phyloP scores from a whole-genome alignment of 2,888 invertebrate genomes.

The Pristionchus fissidentatus region DNA sequence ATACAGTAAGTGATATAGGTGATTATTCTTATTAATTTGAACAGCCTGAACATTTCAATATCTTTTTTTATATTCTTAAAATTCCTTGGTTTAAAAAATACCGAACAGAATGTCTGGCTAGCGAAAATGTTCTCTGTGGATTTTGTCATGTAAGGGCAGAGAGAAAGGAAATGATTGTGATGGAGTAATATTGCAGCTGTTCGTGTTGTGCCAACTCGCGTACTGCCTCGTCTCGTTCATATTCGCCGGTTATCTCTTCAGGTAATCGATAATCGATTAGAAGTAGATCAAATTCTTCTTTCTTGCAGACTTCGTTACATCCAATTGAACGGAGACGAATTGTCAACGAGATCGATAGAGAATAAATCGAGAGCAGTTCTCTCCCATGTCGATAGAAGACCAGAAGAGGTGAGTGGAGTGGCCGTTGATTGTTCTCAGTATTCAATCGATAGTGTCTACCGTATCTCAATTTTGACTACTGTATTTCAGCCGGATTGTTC shows the following conservation, averaged over 20 bases:
- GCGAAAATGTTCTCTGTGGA: too few species aligned
- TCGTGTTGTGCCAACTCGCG: slow-evolving; percentile 11
- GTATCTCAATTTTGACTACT: not conserved
- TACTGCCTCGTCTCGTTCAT: slow-evolving; percentile 34
- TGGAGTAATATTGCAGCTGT: not conserved
- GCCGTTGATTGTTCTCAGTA: too few species aligned
- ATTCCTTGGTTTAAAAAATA: too few species aligned
- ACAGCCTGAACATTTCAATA: too few species aligned
- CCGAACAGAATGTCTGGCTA: too few species aligned
- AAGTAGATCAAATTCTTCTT: not conserved
- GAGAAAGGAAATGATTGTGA: not conserved
- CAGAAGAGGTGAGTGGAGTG: slow-evolving; percentile 12
- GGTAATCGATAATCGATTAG: not conserved
- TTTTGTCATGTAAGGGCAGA: too few species aligned
- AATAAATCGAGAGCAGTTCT: slow-evolving; percentile 38
- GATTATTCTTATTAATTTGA: too few species aligned
- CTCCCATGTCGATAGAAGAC: slow-evolving; percentile 34
- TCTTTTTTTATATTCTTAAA: too few species aligned
- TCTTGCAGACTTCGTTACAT: slow-evolving; percentile 35
- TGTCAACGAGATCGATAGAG: slow-evolving; percentile 37
- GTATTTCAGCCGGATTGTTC: slow-evolving; percentile 12
- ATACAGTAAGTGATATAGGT: too few species aligned
- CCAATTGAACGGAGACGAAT: slow-evolving; percentile 42
- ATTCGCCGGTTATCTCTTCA: slow-evolving; percentile 43
- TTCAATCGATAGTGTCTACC: too few species aligned